Conservation (phyloP, 1,140 invertebrate species). For the Oryzaephilus surinamensis region DNA sequence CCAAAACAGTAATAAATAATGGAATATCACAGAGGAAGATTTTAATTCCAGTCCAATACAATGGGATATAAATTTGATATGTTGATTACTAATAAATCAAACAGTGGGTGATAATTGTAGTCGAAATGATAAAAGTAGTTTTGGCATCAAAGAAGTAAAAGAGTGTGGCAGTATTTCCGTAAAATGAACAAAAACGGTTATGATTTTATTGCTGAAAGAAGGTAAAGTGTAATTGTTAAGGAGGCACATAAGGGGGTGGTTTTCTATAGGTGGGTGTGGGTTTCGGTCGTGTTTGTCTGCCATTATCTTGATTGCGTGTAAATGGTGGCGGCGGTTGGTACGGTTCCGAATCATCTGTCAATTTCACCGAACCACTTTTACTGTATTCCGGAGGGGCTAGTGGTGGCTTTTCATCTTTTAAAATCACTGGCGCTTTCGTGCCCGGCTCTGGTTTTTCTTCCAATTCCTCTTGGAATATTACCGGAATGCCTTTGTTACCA, state of each 20-base stretch:
- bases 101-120: neutral
- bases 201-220: slow-evolving; percentile 28
- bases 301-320: slow-evolving; percentile 40
- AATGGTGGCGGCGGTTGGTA: slow-evolving; percentile 52
- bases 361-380: slow-evolving; percentile 41
- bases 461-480: slow-evolving; percentile 88
- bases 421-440: slow-evolving; percentile 82
- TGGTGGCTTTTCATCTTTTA: slow-evolving; percentile 88
- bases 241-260: slow-evolving; percentile 84
- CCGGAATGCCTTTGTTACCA: slow-evolving; percentile 81
- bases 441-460: slow-evolving; percentile 72
- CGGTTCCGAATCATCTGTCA: slow-evolving; percentile 44
- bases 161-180: neutral
- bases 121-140: slow-evolving; percentile 3
- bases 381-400: slow-evolving; percentile 67
- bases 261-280: slow-evolving; percentile 79
- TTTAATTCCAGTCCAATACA: no score
- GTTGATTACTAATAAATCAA: no score
- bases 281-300: slow-evolving; percentile 62
- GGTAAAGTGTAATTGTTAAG: slow-evolving; percentile 51
- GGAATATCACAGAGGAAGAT: no score
- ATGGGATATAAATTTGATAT: no score
- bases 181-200: neutral
- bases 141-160: slow-evolving; percentile 4
- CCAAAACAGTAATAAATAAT: no score